Evolutionary conservation across 2,888 invertebrate genomes (phyloP), one percentile per base, ranked within the genome.

Genomic region (Eupithecia vulgata): DNA sequence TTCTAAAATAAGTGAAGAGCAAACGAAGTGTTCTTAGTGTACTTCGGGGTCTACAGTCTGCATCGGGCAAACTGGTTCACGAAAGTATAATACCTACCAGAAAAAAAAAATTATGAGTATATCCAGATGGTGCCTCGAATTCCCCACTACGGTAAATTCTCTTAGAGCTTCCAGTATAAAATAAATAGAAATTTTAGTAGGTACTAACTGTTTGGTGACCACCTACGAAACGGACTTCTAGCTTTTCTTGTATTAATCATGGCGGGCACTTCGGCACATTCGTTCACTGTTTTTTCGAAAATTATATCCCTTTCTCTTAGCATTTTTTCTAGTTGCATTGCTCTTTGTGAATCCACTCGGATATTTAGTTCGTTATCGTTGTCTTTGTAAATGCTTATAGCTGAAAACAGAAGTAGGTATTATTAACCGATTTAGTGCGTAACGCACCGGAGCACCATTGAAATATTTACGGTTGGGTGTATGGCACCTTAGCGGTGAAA

Each of bases 361-460:
- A 94, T 83, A 61, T 91, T 86, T 82, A 93, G 84, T 1, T 77
- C 79, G 52, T 73, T 82, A 17, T 79, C 77, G 68, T 79, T 76
- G 73, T 91, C 91, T 79, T 85, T 88, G 84, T 83, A 87, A 65
- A 94, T 93, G 73, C 79, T 90, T 83, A 94, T 90, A 57, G 94
- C 94, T 94, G 80, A 0, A 84, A 87, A 59, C 10, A 62, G n/a
- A 35, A 35, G 13, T 34, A n/a, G n/a, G 17, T 52, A 10, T 52
- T 21, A 4, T 30, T 30, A 30, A 30, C 30, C 1, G 30, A 30
- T 30, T 30, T 4, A 30, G 30, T 30, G 30, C 30, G 30, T n/a
- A n/a, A n/a, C n/a, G n/a, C n/a, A n/a, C n/a, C n/a, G n/a, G n/a
- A n/a, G n/a, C n/a, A n/a, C n/a, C n/a, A n/a, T n/a, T n/a, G n/a